Evolutionary conservation across 2,797 vertebrate species (phyloP).

Genomic region (Falco novaeseelandiae): DNA sequence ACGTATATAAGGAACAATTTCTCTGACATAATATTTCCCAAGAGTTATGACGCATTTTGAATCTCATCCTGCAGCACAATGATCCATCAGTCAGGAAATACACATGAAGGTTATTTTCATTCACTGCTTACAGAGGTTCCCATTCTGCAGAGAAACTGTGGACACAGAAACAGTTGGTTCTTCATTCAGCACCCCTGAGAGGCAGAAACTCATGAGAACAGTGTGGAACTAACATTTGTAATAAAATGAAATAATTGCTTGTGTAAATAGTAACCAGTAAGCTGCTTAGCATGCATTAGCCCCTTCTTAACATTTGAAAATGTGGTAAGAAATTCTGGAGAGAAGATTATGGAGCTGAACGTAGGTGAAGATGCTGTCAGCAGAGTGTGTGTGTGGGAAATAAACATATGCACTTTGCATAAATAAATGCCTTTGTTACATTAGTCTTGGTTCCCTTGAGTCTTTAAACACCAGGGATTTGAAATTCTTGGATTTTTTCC

Average conservation of each 20-base stretch:
- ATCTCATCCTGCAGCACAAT: background rate
- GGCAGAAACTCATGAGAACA: background rate
- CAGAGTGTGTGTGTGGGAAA: background rate
- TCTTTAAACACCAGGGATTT: background rate
- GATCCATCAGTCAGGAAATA: background rate
- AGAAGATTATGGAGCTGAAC: conserved; percentile 6
- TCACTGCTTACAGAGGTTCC: background rate
- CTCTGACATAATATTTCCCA: background rate
- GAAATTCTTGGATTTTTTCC: background rate
- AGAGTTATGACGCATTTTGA: background rate
- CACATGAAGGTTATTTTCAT: background rate
- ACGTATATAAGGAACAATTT: background rate
- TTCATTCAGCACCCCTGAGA: background rate
- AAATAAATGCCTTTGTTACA: background rate
- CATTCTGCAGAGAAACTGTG: background rate
- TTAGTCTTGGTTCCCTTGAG: background rate
- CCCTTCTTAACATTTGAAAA: conserved; percentile 17
- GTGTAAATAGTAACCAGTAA: background rate
- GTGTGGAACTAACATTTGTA: background rate
- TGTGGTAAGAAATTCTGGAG: background rate
- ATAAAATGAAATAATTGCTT: background rate
- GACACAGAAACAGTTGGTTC: background rate
- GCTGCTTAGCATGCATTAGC: background rate
- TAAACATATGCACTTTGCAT: background rate
- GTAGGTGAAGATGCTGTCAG: background rate